Conservation (phyloP, 2,888 invertebrate genomes). For the Plagiodera versicolora region DNA sequence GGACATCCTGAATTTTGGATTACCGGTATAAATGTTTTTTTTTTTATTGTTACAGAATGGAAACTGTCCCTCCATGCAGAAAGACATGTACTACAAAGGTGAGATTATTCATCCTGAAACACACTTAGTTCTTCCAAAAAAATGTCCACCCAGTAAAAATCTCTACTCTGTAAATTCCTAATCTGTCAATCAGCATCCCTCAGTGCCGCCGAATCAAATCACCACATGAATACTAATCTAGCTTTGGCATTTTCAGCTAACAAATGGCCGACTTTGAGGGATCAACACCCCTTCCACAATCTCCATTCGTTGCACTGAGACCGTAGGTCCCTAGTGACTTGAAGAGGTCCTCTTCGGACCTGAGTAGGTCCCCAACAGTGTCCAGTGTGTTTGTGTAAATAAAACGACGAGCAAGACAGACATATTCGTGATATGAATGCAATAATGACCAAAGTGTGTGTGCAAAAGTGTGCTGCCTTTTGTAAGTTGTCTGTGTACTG, state of each 20-base stretch:
- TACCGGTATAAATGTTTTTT: no score
- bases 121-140: no score
- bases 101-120: constrained; percentile 36
- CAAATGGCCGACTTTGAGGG: constrained; percentile 54
- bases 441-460: constrained; percentile 51
- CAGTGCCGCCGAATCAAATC: no score
- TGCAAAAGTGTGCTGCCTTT: constrained; percentile 18
- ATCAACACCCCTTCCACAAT: constrained; percentile 45
- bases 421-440: constrained; percentile 50
- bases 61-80: constrained; percentile 87
- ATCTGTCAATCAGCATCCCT: no score
- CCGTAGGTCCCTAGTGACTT: not conserved
- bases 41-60: constrained; percentile 59
- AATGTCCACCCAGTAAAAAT: no score
- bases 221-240: constrained; percentile 46
- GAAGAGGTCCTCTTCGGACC: not conserved
- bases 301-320: constrained; percentile 47
- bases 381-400: constrained; percentile 27
- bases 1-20: no score
- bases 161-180: no score
- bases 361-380: not conserved
- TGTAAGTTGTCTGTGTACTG: not conserved
- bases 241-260: constrained; percentile 52
- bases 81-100: constrained; percentile 88
- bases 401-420: constrained; percentile 28